Base-by-base conservation (phyloP, 1,140 invertebrate genomes). In the Lucilia cuprina region DNA sequence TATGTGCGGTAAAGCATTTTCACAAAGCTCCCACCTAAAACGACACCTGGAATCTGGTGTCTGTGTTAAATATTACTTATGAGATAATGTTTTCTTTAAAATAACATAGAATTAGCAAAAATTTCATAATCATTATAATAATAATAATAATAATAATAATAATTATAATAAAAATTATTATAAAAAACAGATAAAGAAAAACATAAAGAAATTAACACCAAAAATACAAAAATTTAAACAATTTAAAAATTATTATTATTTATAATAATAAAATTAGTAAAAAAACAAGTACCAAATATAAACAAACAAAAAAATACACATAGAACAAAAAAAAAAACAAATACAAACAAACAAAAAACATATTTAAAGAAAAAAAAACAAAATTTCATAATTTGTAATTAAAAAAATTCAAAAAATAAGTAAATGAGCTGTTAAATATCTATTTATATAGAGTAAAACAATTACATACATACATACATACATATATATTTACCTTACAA, bases 51-150 rank as follows among this genome's bases (percentile, higher is more conserved):
- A 91, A 87, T 91, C 90, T 86, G 90, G 90, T 89, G 90, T 91
- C 86, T 91, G 90, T 90, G 89, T 90, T 86, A 91, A 91, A 91
- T 91, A 90, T 87, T 91, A 91, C 88, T 91, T 91, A 91, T 91
- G 89, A 91, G 88, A 90, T 90, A 90, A 90, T 90, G 88, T 90
- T 89, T 90, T 90, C 88, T 90, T 90, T 88, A 90, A 90, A 88
- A 90, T 90, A 87, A 90, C 90, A 90, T 90, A 90, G 89, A 90
- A 89, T 78, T 85, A 85, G 85, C 84, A 83, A 85, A 77, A 55
- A 78, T 30, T 77, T 84, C 41, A 84, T 77, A 78, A 84, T 50
- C 4, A 75, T 75, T 2, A 83, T 70, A 25, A 82, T 70, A 8
- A 70, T 70, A 0, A 84, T 84, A 30, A 84, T 84, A 75, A 84